These are phyloP conservation scores for Labroides dimidiatus DNA, from an alignment of 2,797 vertebrate genomes.

Conservation along the genomic window DNA sequence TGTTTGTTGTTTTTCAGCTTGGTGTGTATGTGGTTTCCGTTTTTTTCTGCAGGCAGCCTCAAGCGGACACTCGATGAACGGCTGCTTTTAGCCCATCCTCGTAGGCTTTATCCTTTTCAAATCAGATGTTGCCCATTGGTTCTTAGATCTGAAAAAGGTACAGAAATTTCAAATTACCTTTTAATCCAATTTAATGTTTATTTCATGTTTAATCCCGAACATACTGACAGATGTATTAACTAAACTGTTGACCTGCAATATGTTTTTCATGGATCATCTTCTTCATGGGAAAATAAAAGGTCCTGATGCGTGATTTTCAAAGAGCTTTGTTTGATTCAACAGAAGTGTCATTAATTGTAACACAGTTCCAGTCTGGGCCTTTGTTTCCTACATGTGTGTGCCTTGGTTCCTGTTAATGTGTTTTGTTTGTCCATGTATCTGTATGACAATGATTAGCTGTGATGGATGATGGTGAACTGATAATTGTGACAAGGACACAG, in stretches of 20 bases:
- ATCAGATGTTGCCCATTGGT: no score
- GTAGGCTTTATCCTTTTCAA: no score
- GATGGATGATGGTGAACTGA: constrained; percentile 76
- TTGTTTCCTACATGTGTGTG: constrained; percentile 50
- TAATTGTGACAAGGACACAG: constrained; percentile 79
- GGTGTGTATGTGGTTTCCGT: no score
- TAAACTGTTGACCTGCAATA: background rate
- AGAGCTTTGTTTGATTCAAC: constrained; percentile 38
- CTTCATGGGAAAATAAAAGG: constrained; percentile 15
- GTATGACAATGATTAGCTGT: constrained; percentile 75
- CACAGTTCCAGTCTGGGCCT: constrained; percentile 25
- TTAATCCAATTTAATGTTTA: no score
- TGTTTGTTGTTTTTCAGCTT: no score
- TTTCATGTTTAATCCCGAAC: background rate
- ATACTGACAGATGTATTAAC: background rate
- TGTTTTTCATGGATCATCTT: constrained; percentile 31
- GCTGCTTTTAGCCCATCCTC: no score
- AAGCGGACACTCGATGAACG: no score
- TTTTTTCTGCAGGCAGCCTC: no score
- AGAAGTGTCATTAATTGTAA: constrained; percentile 22
- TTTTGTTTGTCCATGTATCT: constrained; percentile 63
- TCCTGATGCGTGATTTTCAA: constrained; percentile 32
- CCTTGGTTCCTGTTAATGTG: constrained; percentile 65
- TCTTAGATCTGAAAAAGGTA: no score
- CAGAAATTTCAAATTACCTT: no score